Conservation (phyloP, 2,888 invertebrate species). For the Spatulosminthurus flaviceps region DNA sequence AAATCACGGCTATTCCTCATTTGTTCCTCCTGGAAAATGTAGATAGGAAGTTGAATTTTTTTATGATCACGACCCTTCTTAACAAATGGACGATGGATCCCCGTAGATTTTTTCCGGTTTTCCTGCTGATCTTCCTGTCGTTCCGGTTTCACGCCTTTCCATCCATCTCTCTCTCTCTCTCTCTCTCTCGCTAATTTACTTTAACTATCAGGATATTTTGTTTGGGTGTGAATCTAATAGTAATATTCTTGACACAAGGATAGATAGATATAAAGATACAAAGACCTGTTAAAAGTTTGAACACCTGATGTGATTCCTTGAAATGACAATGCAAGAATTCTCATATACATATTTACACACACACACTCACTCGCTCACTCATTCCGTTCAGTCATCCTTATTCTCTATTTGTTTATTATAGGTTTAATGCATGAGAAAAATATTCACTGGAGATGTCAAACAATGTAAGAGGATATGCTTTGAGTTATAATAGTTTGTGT, state of each 20-base stretch:
- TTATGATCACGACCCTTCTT: constrained; percentile 5
- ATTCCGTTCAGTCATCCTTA: no score
- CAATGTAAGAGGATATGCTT: no score
- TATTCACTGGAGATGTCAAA: no score
- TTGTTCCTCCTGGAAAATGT: no score
- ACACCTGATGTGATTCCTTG: background rate
- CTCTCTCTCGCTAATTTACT: background rate
- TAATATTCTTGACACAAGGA: no score
- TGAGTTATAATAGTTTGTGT: no score
- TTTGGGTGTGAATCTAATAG: background rate
- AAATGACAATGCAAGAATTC: background rate
- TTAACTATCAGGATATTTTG: background rate
- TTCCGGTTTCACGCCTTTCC: constrained; percentile 37
- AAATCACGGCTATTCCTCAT: no score
- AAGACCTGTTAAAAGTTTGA: background rate
- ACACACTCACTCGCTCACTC: no score
- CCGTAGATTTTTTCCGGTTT: constrained; percentile 40
- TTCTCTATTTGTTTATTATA: no score
- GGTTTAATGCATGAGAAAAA: no score
- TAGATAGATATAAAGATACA: background rate
- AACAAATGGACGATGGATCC: background rate
- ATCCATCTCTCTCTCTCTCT: background rate
- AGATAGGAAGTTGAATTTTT: no score
- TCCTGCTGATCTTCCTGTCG: constrained; percentile 37
- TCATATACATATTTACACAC: no score